Base-by-base conservation (phyloP, 2,888 invertebrate genomes). In the Gastrophysa polygoni region DNA sequence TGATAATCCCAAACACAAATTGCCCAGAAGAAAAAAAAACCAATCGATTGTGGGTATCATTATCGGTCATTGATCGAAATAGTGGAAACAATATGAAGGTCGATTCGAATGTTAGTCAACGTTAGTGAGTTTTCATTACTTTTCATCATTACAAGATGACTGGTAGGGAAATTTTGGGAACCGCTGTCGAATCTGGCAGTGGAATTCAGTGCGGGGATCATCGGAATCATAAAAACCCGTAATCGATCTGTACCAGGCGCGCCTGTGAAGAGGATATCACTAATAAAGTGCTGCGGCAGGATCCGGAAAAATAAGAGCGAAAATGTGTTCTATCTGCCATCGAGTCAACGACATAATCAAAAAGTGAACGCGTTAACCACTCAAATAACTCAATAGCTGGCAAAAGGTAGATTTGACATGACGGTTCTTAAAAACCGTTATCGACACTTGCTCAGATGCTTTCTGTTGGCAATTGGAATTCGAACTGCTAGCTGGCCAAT, bases 271-370 rank as follows among this genome's bases (percentile, higher is more conserved):
- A 60, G 60, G 62, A 62, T 62, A 74, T 74, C 74, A 68, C 71
- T 73, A 75, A 75, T 75, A 73, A 74, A 74, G 70, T 70, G 71
- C 69, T 68, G 68, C 63, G 60, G 65, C 68, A 63, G 65, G 67
- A 68, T 70, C 66, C 70, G 67, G 70, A 66, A 69, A 71, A 75
- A 73, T 74, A 73, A 74, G 72, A 75, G 76, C 73, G 75, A 77
- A 76, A 76, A 75, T 77, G 77, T 77, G 77, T 76, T 77, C 76
- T 77, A 77, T 77, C 77, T 76, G 72, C 72, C 73, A 77, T 77
- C 77, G 67, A 68, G 59, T 67, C 73, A 77, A 77, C 77, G 76
- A 75, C 76, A 77, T 77, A 77, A 77, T 77, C 77, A 76, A 76
- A 77, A 75, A 66, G 69, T 68, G 71, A 69, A 72, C 70, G 73